These are phyloP conservation scores for Tribolium castaneum DNA, from an alignment of 1,140 invertebrate genomes.

Conservation along the genomic window DNA sequence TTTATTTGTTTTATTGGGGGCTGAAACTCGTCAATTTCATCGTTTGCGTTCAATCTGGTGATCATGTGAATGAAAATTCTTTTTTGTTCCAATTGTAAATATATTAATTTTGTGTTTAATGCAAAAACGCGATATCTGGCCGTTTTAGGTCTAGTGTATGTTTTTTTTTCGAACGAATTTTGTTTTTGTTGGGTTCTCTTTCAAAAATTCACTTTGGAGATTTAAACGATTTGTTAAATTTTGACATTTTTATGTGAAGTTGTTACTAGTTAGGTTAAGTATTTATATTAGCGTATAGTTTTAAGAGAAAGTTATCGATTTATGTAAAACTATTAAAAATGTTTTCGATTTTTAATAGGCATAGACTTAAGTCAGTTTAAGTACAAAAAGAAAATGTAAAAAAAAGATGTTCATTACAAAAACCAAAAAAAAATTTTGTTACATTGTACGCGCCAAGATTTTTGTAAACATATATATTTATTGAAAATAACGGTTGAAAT, in stretches of 20 bases:
- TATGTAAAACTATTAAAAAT: slow-evolving; percentile 49
- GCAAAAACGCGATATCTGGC: slow-evolving; percentile 26
- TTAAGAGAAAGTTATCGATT: slow-evolving; percentile 45
- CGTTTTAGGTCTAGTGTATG: slow-evolving; percentile 42
- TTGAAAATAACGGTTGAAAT: slow-evolving; percentile 46
- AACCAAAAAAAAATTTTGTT: slow-evolving; percentile 48
- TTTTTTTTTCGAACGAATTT: slow-evolving; percentile 12
- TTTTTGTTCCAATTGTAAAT: slow-evolving; percentile 28
- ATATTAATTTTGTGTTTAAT: slow-evolving; percentile 36
- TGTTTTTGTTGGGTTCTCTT: slow-evolving; percentile 27
- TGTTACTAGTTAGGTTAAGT: slow-evolving; percentile 48
- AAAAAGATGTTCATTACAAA: slow-evolving; percentile 45
- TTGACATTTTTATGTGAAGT: slow-evolving; percentile 45
- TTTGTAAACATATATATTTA: slow-evolving; percentile 44
- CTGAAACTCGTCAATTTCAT: slow-evolving; percentile 16
- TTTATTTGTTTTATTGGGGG: slow-evolving; percentile 10
- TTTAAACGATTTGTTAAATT: slow-evolving; percentile 35
- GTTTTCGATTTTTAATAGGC: slow-evolving; percentile 47
- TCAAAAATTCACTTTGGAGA: slow-evolving; percentile 22
- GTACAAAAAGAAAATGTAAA: slow-evolving; percentile 47
- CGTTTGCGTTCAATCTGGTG: slow-evolving; percentile 3
- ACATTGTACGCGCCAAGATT: slow-evolving; percentile 47
- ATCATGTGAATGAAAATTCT: slow-evolving; percentile 15
- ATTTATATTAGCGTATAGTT: slow-evolving; percentile 50
- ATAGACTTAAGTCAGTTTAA: slow-evolving; percentile 50